Evolutionary conservation across 2,113 vertebrate genomes (phyloP).

Genomic region (Urocolius indicus): DNA sequence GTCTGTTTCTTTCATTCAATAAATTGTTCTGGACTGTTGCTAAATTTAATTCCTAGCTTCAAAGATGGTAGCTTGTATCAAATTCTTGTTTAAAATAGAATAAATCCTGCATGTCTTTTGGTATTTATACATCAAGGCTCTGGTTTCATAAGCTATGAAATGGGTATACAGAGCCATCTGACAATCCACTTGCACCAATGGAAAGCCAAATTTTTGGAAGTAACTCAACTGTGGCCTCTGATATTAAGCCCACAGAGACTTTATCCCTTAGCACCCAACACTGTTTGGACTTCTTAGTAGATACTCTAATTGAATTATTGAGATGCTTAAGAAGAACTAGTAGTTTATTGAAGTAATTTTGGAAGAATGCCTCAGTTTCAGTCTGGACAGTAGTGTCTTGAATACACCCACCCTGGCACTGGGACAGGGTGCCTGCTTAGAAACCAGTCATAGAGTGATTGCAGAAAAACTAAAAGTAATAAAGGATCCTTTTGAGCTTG

Average conservation of each 20-base stretch:
- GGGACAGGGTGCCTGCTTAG: background rate
- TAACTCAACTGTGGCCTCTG: background rate
- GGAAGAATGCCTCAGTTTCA: background rate
- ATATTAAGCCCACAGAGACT: background rate
- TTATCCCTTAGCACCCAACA: background rate
- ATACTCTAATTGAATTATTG: background rate
- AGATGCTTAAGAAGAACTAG: background rate
- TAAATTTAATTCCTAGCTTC: background rate
- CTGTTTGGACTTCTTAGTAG: background rate
- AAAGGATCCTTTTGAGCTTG: conserved; percentile 2
- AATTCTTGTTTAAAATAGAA: conserved; percentile 47
- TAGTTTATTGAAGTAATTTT: background rate
- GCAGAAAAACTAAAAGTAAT: background rate
- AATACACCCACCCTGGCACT: background rate
- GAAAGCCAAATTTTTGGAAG: conserved; percentile 12
- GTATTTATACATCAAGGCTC: background rate
- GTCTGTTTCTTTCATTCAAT: background rate
- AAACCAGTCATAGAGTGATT: background rate
- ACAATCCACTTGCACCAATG: background rate
- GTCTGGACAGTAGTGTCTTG: background rate
- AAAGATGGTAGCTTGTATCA: background rate
- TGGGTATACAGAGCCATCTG: background rate
- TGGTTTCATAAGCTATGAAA: conserved; percentile 12
- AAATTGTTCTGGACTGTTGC: background rate
- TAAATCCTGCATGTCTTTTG: background rate